Base-by-base conservation (phyloP, 2,797 vertebrate species). In the Hemibagrus guttatus region DNA sequence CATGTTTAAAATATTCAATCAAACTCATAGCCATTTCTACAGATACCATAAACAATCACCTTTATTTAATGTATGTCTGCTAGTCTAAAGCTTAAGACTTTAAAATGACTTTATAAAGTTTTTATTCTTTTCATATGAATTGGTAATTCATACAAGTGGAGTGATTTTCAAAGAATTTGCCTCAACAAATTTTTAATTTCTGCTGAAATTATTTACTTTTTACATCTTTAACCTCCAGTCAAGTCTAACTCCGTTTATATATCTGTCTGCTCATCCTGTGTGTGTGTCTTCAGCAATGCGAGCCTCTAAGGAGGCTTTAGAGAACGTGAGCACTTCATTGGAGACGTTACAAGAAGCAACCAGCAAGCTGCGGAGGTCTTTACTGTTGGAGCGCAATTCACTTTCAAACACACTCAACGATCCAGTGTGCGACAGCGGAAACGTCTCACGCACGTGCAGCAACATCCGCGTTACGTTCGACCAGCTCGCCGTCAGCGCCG, bases 291-390 rank as follows among this genome's bases (percentile, higher is more conserved):
- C 80, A 99, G 98, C 95, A 35, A 97, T 99, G 94, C 94, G 93
- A 87, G 96, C 97, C 91, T 97, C 96, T 0, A 97, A 96, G 90
- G 96, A 96, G 90, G 95, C 96, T 0, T 91, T 99, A 84, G 95
- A 97, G 93, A 96, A 93, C 0, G 90, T 97, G 90, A 96, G 94
- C 52, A 93, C 93, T 1, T 97, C 96, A 0, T 87, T 97, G 84
- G 96, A 97, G 90, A 94, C 94, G 68, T 93, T 99, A 86, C 95
- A 96, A 76, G 96, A 97, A 0, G 96, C 95, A 16, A 95, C 95
- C 0, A 89, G 89, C 1, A 94, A 86, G 28, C 95, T 99, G 42
- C 93, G 94, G 84, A 85, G 81, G 88, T 96, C 95, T 87, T 90
- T 99, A 86, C 92, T 93, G 0, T 88, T 91, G 0, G 95, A 96